These are phyloP conservation scores for Odontophorus gujanensis DNA, from an alignment of 2,113 vertebrate genomes.

Conservation along the genomic window DNA sequence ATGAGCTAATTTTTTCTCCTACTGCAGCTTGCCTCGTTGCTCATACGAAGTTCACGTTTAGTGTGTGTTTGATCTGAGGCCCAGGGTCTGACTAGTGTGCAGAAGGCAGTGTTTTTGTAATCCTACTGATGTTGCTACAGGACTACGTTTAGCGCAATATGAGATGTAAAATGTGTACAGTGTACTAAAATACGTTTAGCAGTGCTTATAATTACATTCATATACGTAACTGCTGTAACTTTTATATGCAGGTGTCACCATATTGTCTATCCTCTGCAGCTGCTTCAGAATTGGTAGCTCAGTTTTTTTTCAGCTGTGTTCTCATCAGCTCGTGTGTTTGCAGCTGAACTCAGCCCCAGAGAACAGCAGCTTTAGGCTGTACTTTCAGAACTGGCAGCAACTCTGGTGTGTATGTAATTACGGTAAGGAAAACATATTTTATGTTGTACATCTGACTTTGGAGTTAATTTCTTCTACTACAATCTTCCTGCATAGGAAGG, in stretches of 20 bases:
- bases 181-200: not conserved
- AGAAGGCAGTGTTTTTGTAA: not conserved
- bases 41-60: not conserved
- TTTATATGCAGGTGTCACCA: accelerated
- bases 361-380: not conserved
- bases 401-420: not conserved
- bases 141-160: not conserved
- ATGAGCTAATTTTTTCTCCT: not conserved
- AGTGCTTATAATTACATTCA: not conserved
- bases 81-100: not conserved
- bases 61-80: not conserved
- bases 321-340: not conserved
- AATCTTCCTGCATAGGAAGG: not conserved
- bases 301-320: not conserved
- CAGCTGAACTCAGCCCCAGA: not conserved
- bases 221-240: not conserved
- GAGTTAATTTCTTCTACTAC: not conserved
- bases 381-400: not conserved
- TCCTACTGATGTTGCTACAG: not conserved
- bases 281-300: not conserved
- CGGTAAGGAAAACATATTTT: not conserved
- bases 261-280: not conserved
- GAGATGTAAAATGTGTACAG: not conserved
- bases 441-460: accelerated
- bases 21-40: not conserved